Conservation (phyloP, 2,797 vertebrate genomes). For the Anabas testudineus region DNA sequence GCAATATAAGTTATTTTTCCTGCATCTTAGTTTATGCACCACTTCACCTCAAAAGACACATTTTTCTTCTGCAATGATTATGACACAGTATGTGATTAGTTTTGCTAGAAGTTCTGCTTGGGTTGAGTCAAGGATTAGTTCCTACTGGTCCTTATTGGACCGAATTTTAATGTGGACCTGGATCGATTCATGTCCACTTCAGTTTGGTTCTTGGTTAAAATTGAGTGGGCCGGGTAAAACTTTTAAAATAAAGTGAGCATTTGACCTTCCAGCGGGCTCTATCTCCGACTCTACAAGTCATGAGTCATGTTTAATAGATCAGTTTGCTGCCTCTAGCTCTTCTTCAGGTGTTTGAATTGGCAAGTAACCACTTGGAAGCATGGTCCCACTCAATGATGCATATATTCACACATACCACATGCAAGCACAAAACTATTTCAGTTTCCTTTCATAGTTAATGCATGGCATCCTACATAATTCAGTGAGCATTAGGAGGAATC, state of each 20-base stretch:
- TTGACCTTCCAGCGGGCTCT: background rate
- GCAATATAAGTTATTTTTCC: background rate
- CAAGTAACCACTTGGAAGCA: conserved; percentile 27
- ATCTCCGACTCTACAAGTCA: conserved; percentile 3
- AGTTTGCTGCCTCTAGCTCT: conserved; percentile 15
- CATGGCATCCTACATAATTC: conserved; percentile 67
- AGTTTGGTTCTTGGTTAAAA: background rate
- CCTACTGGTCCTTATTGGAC: background rate
- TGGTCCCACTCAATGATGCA: conserved; percentile 30
- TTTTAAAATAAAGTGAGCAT: background rate
- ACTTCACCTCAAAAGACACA: background rate
- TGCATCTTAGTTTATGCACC: background rate
- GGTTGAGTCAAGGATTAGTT: background rate
- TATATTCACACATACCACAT: conserved; percentile 8
- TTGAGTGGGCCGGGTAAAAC: background rate
- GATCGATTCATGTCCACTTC: background rate
- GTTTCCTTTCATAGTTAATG: conserved; percentile 43
- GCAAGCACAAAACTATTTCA: conserved; percentile 23
- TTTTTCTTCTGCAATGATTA: background rate
- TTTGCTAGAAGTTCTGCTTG: background rate
- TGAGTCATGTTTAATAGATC: conserved; percentile 39
- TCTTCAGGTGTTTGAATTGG: conserved; percentile 44
- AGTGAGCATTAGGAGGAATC: conserved; percentile 52
- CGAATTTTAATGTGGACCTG: background rate
- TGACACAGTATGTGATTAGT: background rate